Base-by-base conservation (phyloP, 1,140 invertebrate genomes). In the Drosophila trapezifrons region DNA sequence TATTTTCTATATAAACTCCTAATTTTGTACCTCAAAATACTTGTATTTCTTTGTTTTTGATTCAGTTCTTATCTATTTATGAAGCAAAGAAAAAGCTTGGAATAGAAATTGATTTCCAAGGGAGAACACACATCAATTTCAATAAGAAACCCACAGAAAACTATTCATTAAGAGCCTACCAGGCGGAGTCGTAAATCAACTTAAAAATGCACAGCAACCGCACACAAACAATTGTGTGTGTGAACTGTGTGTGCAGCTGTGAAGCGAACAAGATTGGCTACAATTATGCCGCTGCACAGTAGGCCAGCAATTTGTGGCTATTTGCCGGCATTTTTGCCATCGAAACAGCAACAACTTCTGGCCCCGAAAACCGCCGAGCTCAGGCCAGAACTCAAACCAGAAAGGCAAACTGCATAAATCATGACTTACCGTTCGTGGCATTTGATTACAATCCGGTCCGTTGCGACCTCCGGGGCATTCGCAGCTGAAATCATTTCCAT, bases 401-500 rank as follows among this genome's bases (percentile, higher is more conserved):
- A 10, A 29, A 25, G 25, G 29, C 8, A 27, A 38, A 83, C 76
- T 92, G 86, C 86, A 90, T 90, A 90, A 90, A 90, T 90, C 86
- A 86, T 91, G 82, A 91, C 93, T 93, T 92, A 94, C 93, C 82
- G 92, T 92, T 91, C 91, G 86, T 71, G 92, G 91, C 59, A 93
- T 92, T 86, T 92, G 91, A 84, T 92, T 93, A 90, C 95, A 96
- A 89, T 95, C 94, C 46, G 94, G 93, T 47, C 95, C 95, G 51
- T 94, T 94, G 83, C 93, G 95, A 43, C 95, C 95, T 87, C 91
- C 91, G n/a, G 94, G 95, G 92, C 96, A 96, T 78, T 95, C 94
- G 91, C 96, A 96, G 25, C 93, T 94, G 85, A 95, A 96, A 79
- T 94, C 95, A 92, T 96, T 95, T 69, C 95, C 95, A 76, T 93